Conservation (phyloP, 2,888 invertebrate genomes). For the Polydrusus pterygomalis region DNA sequence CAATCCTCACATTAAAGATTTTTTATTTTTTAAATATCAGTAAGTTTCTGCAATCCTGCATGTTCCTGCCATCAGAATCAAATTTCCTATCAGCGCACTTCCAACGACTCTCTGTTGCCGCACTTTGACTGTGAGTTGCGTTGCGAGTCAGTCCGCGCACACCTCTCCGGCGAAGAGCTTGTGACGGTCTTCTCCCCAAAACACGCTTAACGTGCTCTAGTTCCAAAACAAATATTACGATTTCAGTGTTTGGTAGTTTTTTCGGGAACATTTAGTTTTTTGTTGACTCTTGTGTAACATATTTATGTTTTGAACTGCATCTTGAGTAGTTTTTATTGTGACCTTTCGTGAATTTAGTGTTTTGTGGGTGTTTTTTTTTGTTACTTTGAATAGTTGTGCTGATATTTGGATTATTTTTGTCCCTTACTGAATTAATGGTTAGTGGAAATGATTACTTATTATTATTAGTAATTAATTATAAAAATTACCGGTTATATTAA, state of each 20-base stretch:
- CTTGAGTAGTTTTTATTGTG: not conserved
- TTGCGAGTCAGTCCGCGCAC: slow-evolving; percentile 46
- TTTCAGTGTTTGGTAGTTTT: not conserved
- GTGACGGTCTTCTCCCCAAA: slow-evolving; percentile 38
- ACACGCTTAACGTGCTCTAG: slow-evolving; percentile 50
- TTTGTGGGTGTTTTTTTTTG: slow-evolving; percentile 17
- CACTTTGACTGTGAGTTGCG: slow-evolving; percentile 23
- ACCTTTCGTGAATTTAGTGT: slow-evolving; percentile 10
- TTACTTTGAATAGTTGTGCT: slow-evolving; percentile 16
- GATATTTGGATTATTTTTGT: slow-evolving; percentile 30
- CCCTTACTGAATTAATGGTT: not conserved
- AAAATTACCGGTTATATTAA: too few species aligned
- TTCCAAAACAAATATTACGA: slow-evolving; percentile 44
- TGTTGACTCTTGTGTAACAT: not conserved
- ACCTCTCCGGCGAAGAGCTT: slow-evolving; percentile 40
- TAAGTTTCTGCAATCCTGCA: slow-evolving; percentile 12
- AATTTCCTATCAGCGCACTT: slow-evolving; percentile 44
- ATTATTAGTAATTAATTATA: too few species aligned
- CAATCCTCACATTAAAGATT: too few species aligned
- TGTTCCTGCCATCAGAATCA: slow-evolving; percentile 18
- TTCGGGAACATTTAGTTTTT: not conserved
- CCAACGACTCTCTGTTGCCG: slow-evolving; percentile 43
- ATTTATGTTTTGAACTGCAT: slow-evolving; percentile 1
- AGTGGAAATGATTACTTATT: not conserved
- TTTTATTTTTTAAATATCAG: too few species aligned